Evolutionary conservation across 35 echinoderm and acorn worm species (phyloP).

Genomic region (Anneissia japonica): DNA sequence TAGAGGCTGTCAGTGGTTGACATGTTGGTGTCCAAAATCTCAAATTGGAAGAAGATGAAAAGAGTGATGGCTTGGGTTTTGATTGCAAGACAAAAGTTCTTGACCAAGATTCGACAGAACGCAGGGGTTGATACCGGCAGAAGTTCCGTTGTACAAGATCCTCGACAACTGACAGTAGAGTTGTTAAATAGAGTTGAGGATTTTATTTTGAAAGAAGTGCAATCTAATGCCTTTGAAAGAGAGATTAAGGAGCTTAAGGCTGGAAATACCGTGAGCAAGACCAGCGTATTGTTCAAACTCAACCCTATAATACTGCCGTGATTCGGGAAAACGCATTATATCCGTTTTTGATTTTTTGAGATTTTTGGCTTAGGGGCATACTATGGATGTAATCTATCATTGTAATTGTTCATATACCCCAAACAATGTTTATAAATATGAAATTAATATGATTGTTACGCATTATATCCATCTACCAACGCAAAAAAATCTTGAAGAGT

Average conservation of each 20-base stretch:
- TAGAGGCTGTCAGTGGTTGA: background rate
- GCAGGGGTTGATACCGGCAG: too few relatives aligned
- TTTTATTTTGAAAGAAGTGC: background rate
- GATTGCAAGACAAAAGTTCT: background rate
- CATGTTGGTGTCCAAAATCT: background rate
- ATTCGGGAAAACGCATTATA: background rate
- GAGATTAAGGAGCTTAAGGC: background rate
- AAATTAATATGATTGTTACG: background rate
- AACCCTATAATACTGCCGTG: background rate
- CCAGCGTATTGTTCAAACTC: conserved; percentile 4
- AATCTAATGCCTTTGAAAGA: background rate
- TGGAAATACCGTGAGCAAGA: background rate
- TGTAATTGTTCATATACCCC: too few relatives aligned
- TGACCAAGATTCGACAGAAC: background rate
- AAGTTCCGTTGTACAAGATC: too few relatives aligned
- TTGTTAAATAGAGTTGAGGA: background rate
- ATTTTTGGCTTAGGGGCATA: too few relatives aligned
- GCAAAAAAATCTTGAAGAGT: too few relatives aligned
- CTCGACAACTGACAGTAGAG: background rate
- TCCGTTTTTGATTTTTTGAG: too few relatives aligned
- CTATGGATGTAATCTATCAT: too few relatives aligned
- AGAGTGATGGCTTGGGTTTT: background rate
- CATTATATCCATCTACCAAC: conserved; percentile 8
- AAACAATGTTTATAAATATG: background rate
- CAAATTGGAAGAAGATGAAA: background rate